A percentile compares a stretch with the other conserved stretches of the same genome.
phyloP scores from a whole-genome alignment of 2,113 vertebrate genomes.

The Leptodactylus fuscus region DNA sequence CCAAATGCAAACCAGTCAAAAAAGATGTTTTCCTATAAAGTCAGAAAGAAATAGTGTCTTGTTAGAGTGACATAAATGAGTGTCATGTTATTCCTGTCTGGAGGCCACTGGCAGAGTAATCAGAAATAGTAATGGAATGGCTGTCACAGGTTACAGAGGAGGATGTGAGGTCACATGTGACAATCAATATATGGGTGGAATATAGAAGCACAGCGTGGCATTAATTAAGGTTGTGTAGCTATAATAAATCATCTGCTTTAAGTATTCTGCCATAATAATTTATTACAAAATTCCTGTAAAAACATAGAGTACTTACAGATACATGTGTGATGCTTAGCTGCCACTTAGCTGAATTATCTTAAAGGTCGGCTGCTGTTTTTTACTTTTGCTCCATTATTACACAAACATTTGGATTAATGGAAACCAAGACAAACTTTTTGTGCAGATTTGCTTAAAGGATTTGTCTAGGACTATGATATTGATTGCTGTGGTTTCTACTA shows the following conservation, averaged over 20 bases:
- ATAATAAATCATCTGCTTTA: background rate
- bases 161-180: background rate
- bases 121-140: constrained; percentile 13
- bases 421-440: too few relatives aligned
- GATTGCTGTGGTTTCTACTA: too few relatives aligned
- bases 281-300: too few relatives aligned
- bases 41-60: background rate
- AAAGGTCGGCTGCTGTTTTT: too few relatives aligned
- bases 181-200: constrained; percentile 6
- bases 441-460: too few relatives aligned
- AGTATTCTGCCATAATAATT: too few relatives aligned
- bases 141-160: constrained; percentile 8
- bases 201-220: background rate
- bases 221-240: background rate
- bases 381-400: too few relatives aligned
- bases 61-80: background rate
- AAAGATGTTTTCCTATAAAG: background rate
- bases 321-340: too few relatives aligned
- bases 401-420: too few relatives aligned
- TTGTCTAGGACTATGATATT: too few relatives aligned
- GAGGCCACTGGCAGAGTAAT: background rate
- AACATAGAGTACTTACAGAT: too few relatives aligned
- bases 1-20: background rate
- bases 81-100: constrained; percentile 29
- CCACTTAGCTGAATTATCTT: too few relatives aligned